phyloP scores from a whole-genome alignment of 2,888 invertebrate species.

The Watsonalla binaria region DNA sequence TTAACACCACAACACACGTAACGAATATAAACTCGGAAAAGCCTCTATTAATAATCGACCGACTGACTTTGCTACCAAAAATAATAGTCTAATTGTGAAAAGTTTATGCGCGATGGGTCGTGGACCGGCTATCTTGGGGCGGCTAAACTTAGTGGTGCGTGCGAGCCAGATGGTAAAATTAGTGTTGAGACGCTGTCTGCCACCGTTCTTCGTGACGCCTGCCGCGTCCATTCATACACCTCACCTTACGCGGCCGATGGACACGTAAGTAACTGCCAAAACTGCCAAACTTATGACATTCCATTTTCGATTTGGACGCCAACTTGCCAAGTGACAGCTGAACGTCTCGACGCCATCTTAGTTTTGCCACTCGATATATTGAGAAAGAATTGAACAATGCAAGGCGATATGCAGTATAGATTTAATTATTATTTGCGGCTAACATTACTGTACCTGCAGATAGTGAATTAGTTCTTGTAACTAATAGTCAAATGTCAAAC shows the following conservation, averaged over 20 bases:
- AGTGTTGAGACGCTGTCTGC: constrained; percentile 76
- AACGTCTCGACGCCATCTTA: constrained; percentile 33
- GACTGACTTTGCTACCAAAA: constrained; percentile 80
- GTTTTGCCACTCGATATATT: constrained; percentile 26
- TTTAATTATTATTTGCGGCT: constrained; percentile 9
- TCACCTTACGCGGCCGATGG: constrained; percentile 53
- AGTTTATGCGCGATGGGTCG: constrained; percentile 79
- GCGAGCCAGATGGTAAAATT: constrained; percentile 77
- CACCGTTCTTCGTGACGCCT: constrained; percentile 70
- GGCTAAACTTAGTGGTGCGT: constrained; percentile 80
- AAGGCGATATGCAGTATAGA: constrained; percentile 6
- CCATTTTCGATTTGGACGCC: constrained; percentile 60
- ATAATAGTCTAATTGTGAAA: constrained; percentile 81
- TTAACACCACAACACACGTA: constrained; percentile 79
- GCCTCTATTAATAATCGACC: constrained; percentile 80
- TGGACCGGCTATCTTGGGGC: constrained; percentile 80
- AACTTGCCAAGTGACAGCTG: constrained; percentile 49
- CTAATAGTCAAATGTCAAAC: no score
- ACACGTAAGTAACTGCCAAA: constrained; percentile 68
- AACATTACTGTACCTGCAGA: neutral
- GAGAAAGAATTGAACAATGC: constrained; percentile 8
- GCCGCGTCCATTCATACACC: constrained; percentile 57
- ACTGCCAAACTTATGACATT: constrained; percentile 77
- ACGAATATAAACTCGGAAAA: constrained; percentile 80
- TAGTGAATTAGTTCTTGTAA: neutral